These are phyloP conservation scores for Oplegnathus fasciatus DNA, from an alignment of 2,113 vertebrate genomes.

Conservation along the genomic window DNA sequence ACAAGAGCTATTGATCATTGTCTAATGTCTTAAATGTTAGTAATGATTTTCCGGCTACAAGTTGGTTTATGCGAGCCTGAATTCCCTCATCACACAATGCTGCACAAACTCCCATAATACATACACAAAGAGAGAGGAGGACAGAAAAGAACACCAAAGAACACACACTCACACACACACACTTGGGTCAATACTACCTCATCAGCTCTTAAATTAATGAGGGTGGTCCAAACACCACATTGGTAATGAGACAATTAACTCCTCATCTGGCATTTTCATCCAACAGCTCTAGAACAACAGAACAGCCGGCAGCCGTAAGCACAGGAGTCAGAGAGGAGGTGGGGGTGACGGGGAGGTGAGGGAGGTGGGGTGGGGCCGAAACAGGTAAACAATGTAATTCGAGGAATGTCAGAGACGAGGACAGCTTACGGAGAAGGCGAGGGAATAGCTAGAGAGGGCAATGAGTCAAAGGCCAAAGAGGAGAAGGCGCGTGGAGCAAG, in stretches of 20 bases:
- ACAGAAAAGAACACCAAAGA: neutral
- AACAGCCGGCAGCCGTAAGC: conserved; percentile 6
- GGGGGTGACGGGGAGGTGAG: neutral
- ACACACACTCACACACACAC: conserved; percentile 8
- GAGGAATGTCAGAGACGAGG: conserved; percentile 48
- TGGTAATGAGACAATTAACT: conserved; percentile 74
- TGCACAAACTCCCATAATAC: neutral
- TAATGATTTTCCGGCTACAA: conserved; percentile 19
- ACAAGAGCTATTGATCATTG: conserved; percentile 36
- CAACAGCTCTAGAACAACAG: conserved; percentile 50
- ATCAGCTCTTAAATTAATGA: conserved; percentile 69
- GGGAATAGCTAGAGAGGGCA: conserved; percentile 39
- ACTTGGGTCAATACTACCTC: conserved; percentile 36
- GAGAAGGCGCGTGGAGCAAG: neutral
- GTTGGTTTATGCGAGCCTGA: conserved; percentile 8
- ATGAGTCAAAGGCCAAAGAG: conserved; percentile 40
- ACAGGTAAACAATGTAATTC: conserved; percentile 67
- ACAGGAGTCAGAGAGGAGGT: conserved; percentile 3
- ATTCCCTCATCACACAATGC: neutral
- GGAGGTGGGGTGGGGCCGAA: conserved; percentile 16
- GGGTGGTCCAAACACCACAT: conserved; percentile 44
- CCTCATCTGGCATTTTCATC: conserved; percentile 60
- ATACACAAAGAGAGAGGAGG: neutral
- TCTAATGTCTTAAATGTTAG: conserved; percentile 44
- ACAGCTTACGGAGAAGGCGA: conserved; percentile 45